Conservation (phyloP, 2,888 invertebrate genomes). For the Dromius quadrimaculatus region DNA sequence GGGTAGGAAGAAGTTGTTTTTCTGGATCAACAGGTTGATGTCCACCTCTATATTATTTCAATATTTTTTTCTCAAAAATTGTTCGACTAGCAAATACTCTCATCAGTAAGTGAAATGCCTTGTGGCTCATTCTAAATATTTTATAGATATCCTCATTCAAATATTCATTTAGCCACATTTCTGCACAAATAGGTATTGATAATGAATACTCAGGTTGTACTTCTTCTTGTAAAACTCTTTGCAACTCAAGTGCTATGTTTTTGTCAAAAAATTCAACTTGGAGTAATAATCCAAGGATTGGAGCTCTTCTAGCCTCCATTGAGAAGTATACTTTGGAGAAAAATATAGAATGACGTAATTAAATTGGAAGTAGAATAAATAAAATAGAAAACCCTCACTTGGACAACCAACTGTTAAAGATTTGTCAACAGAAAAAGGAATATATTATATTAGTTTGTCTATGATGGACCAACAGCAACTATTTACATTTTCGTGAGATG, state of each 20-base stretch:
- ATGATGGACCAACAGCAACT: too few species aligned
- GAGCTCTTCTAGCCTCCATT: too few species aligned
- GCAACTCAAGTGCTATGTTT: not conserved
- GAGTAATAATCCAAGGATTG: not conserved
- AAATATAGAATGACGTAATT: too few species aligned
- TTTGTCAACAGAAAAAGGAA: too few species aligned
- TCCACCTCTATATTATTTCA: constrained; percentile 23
- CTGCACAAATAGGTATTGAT: not conserved
- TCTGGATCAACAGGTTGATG: constrained; percentile 1
- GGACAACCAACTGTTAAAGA: too few species aligned
- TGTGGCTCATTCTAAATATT: not conserved
- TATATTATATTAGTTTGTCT: too few species aligned
- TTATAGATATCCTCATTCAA: constrained; percentile 2
- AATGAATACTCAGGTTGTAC: not conserved
- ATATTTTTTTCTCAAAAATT: not conserved
- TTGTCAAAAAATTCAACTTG: not conserved
- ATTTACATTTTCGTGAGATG: too few species aligned
- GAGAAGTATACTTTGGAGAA: too few species aligned
- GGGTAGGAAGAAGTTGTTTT: not conserved
- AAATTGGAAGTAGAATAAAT: too few species aligned
- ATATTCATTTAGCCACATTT: not conserved
- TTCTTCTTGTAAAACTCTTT: not conserved
- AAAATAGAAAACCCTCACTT: too few species aligned
- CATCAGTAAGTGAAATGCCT: not conserved
- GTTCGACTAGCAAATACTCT: not conserved